Conservation (phyloP, 2,113 vertebrate species). For the Oxygymnocypris stewartii region DNA sequence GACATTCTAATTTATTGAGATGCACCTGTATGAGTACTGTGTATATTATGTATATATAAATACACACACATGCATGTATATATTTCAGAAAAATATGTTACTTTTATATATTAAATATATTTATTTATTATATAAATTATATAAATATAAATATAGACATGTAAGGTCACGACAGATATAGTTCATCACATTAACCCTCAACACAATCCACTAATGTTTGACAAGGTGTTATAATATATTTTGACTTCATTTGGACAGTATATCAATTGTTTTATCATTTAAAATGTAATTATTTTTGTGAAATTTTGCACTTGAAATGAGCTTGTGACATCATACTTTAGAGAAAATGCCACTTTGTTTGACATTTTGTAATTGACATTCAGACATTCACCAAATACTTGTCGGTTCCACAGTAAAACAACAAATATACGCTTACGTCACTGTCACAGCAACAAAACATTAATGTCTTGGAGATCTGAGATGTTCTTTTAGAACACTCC, state of each 20-base stretch:
- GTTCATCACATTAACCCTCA: not conserved
- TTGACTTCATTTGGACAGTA: too few relatives aligned
- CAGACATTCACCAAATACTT: not conserved
- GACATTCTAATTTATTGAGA: too few relatives aligned
- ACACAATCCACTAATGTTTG: not conserved
- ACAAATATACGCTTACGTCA: not conserved
- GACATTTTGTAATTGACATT: not conserved
- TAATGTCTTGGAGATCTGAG: constrained; percentile 15
- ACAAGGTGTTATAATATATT: not conserved
- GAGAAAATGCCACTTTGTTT: not conserved
- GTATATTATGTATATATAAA: too few relatives aligned
- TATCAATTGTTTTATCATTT: not conserved
- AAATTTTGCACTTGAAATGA: not conserved
- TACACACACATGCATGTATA: too few relatives aligned
- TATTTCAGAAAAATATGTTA: too few relatives aligned
- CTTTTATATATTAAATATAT: too few relatives aligned
- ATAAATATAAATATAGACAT: too few relatives aligned
- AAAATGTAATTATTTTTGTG: not conserved
- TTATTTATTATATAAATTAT: too few relatives aligned
- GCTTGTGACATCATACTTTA: not conserved
- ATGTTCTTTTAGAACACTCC: constrained; percentile 21
- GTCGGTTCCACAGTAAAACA: not conserved
- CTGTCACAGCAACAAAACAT: not conserved
- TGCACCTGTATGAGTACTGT: too few relatives aligned
- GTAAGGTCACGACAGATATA: not conserved